phyloP scores from a whole-genome alignment of 1,140 invertebrate species.

The Pygmarrhopalites habei region DNA sequence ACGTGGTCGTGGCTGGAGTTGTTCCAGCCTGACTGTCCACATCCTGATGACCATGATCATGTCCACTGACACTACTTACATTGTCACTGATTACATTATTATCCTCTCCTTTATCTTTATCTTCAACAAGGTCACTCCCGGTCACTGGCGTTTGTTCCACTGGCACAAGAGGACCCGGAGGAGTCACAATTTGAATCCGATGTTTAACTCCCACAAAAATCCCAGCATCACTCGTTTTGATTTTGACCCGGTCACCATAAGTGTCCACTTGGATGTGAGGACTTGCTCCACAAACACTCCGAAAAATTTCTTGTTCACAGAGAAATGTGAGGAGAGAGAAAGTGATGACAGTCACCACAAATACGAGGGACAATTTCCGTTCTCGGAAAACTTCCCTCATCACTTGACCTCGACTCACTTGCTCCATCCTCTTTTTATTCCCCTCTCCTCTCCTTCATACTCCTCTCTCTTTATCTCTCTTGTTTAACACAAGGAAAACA shows the following conservation, averaged over 20 bases:
- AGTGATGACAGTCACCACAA: background rate
- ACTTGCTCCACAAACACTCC: background rate
- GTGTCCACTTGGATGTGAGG: background rate
- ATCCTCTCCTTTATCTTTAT: too few relatives aligned
- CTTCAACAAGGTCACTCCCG: too few relatives aligned
- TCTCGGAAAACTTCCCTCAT: background rate
- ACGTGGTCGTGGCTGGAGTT: too few relatives aligned
- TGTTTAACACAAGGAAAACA: too few relatives aligned
- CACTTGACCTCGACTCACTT: background rate
- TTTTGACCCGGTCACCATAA: background rate
- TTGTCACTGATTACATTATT: too few relatives aligned
- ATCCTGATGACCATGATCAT: too few relatives aligned
- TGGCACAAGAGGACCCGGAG: too few relatives aligned
- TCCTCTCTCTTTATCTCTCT: too few relatives aligned
- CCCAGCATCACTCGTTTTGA: constrained; percentile 3
- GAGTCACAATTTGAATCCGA: background rate
- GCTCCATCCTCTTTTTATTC: background rate
- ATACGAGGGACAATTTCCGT: constrained; percentile 2
- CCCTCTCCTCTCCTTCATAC: too few relatives aligned
- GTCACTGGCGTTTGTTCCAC: too few relatives aligned
- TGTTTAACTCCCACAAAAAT: constrained; percentile 8
- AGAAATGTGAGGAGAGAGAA: background rate
- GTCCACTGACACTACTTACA: too few relatives aligned
- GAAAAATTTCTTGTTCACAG: constrained; percentile 5
- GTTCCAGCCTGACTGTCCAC: too few relatives aligned